Evolutionary conservation across 2,113 vertebrate species (phyloP).

Genomic region (Chlamydotis undulata): DNA sequence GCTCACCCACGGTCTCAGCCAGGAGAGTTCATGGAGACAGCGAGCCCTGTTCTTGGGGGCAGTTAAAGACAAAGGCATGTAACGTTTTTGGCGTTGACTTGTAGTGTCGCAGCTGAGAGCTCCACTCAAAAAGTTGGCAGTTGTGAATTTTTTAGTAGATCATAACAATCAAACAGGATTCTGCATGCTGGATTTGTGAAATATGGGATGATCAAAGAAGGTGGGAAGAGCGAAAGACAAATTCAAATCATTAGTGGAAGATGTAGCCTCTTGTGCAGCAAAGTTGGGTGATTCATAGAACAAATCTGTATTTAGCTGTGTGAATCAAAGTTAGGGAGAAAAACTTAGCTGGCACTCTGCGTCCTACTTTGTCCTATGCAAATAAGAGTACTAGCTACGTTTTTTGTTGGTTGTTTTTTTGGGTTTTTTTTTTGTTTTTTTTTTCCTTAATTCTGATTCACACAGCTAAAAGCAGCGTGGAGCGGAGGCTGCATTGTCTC

Average conservation of each 20-base stretch:
- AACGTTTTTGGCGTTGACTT: background rate
- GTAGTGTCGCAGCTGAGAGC: conserved; percentile 1
- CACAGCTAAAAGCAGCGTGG: fast-evolving
- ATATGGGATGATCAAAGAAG: conserved; percentile 38
- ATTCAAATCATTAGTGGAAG: background rate
- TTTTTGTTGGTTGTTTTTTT: no score
- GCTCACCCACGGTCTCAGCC: background rate
- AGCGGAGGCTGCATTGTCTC: background rate
- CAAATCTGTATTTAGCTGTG: background rate
- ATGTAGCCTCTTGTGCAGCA: background rate
- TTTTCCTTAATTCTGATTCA: background rate
- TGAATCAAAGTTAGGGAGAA: background rate
- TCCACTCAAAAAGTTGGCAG: conserved; percentile 2
- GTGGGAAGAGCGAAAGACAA: conserved; percentile 23
- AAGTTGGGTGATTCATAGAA: conserved; percentile 5
- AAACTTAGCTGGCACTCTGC: background rate
- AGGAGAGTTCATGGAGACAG: fast-evolving
- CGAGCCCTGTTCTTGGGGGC: background rate
- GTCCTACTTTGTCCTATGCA: background rate
- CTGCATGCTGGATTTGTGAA: background rate
- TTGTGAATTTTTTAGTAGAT: conserved; percentile 43
- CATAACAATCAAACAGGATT: conserved; percentile 6
- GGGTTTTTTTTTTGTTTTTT: no score
- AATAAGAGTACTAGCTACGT: background rate
- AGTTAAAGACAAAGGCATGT: background rate